Evolutionary conservation across 2,113 vertebrate species (phyloP).

Genomic region (Plecotus auritus): DNA sequence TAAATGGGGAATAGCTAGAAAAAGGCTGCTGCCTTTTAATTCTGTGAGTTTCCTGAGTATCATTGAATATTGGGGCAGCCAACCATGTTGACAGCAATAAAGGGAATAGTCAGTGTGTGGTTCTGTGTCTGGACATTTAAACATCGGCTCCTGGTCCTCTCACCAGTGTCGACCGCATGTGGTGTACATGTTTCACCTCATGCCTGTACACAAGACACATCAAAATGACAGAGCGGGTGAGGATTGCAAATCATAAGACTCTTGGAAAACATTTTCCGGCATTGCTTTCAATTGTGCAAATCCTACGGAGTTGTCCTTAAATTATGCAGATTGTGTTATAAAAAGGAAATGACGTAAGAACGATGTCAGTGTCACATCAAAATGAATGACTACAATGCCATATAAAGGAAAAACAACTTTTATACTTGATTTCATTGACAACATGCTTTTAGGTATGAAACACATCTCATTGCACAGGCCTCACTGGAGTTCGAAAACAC

Average conservation of each 20-base stretch:
- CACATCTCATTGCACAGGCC: neutral
- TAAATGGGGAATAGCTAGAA: neutral
- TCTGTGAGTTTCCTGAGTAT: neutral
- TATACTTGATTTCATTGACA: slow-evolving; percentile 43
- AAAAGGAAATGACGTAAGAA: slow-evolving; percentile 51
- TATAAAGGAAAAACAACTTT: slow-evolving; percentile 29
- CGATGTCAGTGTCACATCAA: slow-evolving; percentile 35
- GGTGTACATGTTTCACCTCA: neutral
- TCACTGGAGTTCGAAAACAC: neutral
- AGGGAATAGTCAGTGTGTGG: neutral
- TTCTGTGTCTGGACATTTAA: neutral
- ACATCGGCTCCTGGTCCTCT: neutral
- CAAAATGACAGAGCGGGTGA: neutral
- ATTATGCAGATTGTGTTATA: slow-evolving; percentile 60
- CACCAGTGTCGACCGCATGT: neutral
- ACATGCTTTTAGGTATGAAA: slow-evolving; percentile 15
- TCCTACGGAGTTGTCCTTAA: slow-evolving; percentile 46
- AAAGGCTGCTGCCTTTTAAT: neutral
- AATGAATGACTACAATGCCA: slow-evolving; percentile 12
- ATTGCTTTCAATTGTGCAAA: slow-evolving; percentile 25
- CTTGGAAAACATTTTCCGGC: slow-evolving; percentile 40
- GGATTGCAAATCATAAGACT: neutral
- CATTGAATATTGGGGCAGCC: neutral
- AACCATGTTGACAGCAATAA: neutral
- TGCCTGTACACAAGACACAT: neutral